Conservation (phyloP, 2,888 invertebrate genomes). For the Sepioteuthis lessoniana region DNA sequence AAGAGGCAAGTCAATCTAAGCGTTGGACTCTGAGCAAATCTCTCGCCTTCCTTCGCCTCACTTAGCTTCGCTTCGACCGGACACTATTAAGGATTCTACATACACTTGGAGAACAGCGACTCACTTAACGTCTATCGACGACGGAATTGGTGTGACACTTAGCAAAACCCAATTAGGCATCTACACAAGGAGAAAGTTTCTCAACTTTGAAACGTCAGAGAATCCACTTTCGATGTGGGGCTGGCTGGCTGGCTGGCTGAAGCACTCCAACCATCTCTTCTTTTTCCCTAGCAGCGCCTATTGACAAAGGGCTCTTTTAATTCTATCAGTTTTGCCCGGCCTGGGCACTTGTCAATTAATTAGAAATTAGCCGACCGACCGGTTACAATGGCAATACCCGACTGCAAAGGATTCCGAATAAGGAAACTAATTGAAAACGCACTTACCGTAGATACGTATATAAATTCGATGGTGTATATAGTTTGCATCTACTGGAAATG, state of each 20-base stretch:
- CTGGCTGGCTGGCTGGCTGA: neutral
- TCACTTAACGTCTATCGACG: neutral
- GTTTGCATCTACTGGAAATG: neutral
- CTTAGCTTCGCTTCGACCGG: neutral
- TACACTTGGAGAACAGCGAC: neutral
- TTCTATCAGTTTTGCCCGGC: neutral
- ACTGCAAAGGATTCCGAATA: neutral
- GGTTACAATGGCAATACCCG: neutral
- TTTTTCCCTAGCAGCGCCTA: neutral
- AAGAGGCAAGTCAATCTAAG: neutral
- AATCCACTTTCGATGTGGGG: conserved; percentile 13
- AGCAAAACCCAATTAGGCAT: neutral
- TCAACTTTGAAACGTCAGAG: neutral
- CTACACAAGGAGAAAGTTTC: neutral
- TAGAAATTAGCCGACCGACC: conserved; percentile 8
- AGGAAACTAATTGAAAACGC: neutral
- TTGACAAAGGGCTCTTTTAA: neutral
- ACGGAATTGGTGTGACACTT: neutral
- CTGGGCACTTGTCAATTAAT: neutral
- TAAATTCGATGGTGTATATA: neutral
- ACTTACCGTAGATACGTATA: neutral
- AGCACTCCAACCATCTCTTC: neutral
- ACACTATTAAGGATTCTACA: conserved; percentile 4
- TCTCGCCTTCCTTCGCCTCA: neutral
- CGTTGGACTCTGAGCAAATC: neutral